phyloP scores from a whole-genome alignment of 1,140 invertebrate species.

The Drosophila varians region DNA sequence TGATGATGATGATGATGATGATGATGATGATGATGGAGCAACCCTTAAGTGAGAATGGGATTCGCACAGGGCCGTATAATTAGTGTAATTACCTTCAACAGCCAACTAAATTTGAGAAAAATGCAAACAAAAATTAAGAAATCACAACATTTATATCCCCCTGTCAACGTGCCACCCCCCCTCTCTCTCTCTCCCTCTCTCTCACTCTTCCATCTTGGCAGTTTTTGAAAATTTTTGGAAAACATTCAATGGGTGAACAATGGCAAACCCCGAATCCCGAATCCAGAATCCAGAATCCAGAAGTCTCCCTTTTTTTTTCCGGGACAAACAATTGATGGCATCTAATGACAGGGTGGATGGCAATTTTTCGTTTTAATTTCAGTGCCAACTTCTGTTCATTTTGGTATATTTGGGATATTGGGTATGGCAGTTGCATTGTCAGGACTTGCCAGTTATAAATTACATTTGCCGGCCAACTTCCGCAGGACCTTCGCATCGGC shows the following conservation, averaged over 20 bases:
- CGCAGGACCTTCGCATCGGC: background rate
- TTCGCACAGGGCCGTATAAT: slow-evolving; percentile 62
- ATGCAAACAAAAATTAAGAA: slow-evolving; percentile 83
- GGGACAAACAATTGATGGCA: slow-evolving; percentile 62
- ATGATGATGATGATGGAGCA: slow-evolving; percentile 28
- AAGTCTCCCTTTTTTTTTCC: slow-evolving; percentile 36
- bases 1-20: too few species aligned
- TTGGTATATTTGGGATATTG: too few species aligned
- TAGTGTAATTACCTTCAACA: slow-evolving; percentile 81
- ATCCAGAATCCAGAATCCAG: background rate
- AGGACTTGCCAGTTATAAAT: slow-evolving; percentile 58
- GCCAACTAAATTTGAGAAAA: slow-evolving; percentile 81
- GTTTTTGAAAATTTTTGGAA: background rate
- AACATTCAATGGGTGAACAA: slow-evolving; percentile 6
- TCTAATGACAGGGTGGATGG: slow-evolving; percentile 79
- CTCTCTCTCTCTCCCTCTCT: slow-evolving; percentile 7
- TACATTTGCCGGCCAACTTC: slow-evolving; percentile 47
- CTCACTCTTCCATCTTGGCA: too few species aligned
- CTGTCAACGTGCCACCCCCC: slow-evolving; percentile 64
- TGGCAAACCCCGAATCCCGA: background rate
- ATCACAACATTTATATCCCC: slow-evolving; percentile 83
- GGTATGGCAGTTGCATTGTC: slow-evolving; percentile 64
- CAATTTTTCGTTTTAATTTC: slow-evolving; percentile 67
- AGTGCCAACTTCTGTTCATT: slow-evolving; percentile 66
- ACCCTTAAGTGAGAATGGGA: slow-evolving; percentile 47